Evolutionary conservation across 2,113 vertebrate genomes (phyloP).

Genomic region (Malurus melanocephalus): DNA sequence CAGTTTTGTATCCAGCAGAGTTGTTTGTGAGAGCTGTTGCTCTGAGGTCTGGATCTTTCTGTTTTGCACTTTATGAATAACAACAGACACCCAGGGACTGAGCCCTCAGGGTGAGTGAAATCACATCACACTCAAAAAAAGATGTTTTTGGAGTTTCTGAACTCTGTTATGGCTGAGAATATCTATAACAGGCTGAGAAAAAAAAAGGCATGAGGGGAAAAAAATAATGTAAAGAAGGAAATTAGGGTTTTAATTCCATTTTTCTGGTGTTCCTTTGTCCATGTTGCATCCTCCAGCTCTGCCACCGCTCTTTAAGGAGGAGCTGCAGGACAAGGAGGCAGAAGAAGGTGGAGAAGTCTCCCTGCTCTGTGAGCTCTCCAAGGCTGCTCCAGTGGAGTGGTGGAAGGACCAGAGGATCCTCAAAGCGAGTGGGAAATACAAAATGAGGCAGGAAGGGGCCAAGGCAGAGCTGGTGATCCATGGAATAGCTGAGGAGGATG

Average conservation of each 20-base stretch:
- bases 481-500: conserved; percentile 66
- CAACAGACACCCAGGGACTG: not conserved
- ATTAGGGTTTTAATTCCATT: not conserved
- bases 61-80: not conserved
- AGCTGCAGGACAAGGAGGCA: conserved; percentile 62
- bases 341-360: conserved; percentile 41
- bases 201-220: not conserved
- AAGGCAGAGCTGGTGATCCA: conserved; percentile 73
- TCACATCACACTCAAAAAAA: not conserved
- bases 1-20: not conserved
- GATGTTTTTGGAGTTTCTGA: not conserved
- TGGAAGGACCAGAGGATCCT: conserved; percentile 40
- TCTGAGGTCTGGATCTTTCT: not conserved
- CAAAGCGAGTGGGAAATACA: conserved; percentile 63
- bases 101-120: not conserved
- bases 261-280: not conserved
- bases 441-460: conserved; percentile 69
- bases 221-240: not conserved
- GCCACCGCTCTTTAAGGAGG: conserved; percentile 76
- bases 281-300: conserved; percentile 71
- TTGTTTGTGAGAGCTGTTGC: not conserved
- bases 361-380: conserved; percentile 63
- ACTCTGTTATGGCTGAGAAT: not conserved
- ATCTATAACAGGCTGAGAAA: not conserved
- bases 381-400: conserved; percentile 62